Evolutionary conservation across 2,888 invertebrate genomes (phyloP).

Genomic region (Zootermopsis nevadensis): DNA sequence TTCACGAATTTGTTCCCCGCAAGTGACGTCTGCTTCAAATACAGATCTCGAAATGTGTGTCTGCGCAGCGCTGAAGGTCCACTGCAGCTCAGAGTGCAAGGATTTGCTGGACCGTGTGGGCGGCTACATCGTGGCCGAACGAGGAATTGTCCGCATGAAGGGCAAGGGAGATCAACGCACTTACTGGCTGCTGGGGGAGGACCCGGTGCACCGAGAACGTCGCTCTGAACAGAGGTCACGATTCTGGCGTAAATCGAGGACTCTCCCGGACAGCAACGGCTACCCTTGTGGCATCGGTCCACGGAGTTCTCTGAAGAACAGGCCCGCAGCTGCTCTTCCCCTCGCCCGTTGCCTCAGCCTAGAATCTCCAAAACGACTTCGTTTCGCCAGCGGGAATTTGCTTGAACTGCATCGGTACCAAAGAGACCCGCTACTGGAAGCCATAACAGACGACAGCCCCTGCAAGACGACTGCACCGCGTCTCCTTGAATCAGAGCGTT

Average conservation of each 20-base stretch:
- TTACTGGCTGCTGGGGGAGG: constrained; percentile 86
- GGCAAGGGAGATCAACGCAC: constrained; percentile 87
- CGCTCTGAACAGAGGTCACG: constrained; percentile 66
- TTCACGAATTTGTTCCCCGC: background rate
- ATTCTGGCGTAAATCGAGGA: constrained; percentile 58
- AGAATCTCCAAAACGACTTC: constrained; percentile 84
- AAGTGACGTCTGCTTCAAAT: background rate
- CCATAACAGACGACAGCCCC: constrained; percentile 70
- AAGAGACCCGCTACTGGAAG: constrained; percentile 65
- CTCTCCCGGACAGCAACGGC: constrained; percentile 55
- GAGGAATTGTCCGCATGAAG: constrained; percentile 83
- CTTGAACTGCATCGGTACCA: constrained; percentile 57
- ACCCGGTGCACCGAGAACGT: constrained; percentile 69
- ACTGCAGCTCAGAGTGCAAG: constrained; percentile 82
- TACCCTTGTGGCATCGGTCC: constrained; percentile 56
- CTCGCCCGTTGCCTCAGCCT: constrained; percentile 78
- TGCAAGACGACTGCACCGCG: constrained; percentile 65
- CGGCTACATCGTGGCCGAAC: constrained; percentile 80
- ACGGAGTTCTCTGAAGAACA: constrained; percentile 57
- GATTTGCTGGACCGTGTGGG: constrained; percentile 76
- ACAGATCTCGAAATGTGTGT: constrained; percentile 4
- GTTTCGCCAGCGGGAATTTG: constrained; percentile 77
- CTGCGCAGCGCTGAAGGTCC: constrained; percentile 78
- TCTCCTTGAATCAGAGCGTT: constrained; percentile 51
- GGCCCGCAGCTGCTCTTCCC: constrained; percentile 55